Evolutionary conservation across 2,113 vertebrate species (phyloP).

Genomic region (Heterotis niloticus): DNA sequence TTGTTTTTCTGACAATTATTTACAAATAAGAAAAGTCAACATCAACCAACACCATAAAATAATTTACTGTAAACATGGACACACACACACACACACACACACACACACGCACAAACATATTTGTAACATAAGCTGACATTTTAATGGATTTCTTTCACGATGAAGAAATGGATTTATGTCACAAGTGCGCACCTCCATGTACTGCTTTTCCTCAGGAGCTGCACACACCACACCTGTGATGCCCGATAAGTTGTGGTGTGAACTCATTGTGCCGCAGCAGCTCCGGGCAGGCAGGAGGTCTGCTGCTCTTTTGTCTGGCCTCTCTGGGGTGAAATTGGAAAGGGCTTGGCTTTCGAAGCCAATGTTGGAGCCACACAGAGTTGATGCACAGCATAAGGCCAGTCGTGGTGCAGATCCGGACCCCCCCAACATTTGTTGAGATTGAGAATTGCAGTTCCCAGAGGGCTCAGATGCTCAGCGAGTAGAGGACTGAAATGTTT

Average conservation of each 20-base stretch:
- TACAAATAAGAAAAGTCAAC: too few relatives aligned
- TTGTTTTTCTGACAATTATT: too few relatives aligned
- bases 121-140: conserved; percentile 4
- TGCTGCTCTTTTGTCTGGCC: conserved; percentile 2
- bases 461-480: neutral
- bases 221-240: neutral
- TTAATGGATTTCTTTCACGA: conserved; percentile 5
- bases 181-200: neutral
- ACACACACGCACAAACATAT: too few relatives aligned
- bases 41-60: too few relatives aligned
- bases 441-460: conserved; percentile 9
- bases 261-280: conserved; percentile 7
- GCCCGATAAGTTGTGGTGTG: conserved; percentile 16
- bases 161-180: conserved; percentile 14
- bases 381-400: neutral
- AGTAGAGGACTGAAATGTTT: neutral
- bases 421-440: neutral
- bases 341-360: conserved; percentile 13
- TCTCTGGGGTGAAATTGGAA: conserved; percentile 24
- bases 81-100: too few relatives aligned
- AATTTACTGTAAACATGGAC: too few relatives aligned
- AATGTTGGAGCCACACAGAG: neutral
- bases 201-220: conserved; percentile 5
- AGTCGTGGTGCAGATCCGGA: neutral
- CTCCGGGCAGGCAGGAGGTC: neutral